These are phyloP conservation scores for Tigriopus californicus DNA, from an alignment of 2,888 invertebrate species.

Conservation along the genomic window DNA sequence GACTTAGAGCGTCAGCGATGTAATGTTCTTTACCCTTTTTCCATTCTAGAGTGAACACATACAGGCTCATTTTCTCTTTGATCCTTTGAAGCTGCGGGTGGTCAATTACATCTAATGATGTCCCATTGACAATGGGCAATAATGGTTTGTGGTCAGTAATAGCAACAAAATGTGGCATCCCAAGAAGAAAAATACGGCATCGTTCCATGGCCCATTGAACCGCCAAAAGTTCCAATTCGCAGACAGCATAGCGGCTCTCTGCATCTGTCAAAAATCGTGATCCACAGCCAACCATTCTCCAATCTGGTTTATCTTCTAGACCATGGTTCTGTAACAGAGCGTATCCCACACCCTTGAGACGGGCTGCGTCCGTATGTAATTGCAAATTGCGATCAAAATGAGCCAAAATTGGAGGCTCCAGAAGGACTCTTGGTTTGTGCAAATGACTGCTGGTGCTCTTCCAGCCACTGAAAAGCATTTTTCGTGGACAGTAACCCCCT, in stretches of 20 bases:
- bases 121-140: no score
- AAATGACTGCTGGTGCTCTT: neutral
- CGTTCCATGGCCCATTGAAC: no score
- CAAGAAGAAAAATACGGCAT: no score
- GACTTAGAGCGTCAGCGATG: neutral
- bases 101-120: neutral
- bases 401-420: neutral
- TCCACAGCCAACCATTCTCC: no score
- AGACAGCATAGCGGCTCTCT: no score
- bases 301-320: no score
- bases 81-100: neutral
- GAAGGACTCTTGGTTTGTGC: constrained; percentile 1
- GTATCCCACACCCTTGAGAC: constrained; percentile 1
- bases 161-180: no score
- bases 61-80: no score
- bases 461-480: constrained; percentile 9
- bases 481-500: neutral
- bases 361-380: constrained; percentile 7
- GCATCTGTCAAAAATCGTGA: no score
- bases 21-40: neutral
- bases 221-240: no score
- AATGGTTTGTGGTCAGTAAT: no score
- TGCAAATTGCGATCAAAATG: neutral
- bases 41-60: no score
- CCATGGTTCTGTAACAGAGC: neutral